phyloP scores from a whole-genome alignment of 2,888 invertebrate species.

The Papilio gigon region DNA sequence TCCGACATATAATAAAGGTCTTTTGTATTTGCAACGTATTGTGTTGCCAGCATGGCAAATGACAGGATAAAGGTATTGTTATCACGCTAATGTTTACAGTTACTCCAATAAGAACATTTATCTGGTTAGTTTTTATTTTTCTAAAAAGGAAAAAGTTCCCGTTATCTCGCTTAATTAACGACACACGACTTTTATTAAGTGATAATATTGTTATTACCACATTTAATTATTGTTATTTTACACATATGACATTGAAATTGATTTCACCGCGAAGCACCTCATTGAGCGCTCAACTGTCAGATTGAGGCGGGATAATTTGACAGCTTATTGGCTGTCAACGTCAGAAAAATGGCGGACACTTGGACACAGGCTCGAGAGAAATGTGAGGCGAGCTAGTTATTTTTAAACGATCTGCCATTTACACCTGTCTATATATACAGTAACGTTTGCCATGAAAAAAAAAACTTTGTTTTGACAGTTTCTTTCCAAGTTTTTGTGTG shows the following conservation, averaged over 20 bases:
- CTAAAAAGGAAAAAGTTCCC: no score
- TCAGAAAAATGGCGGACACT: slow-evolving; percentile 39
- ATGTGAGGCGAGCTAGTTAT: slow-evolving; percentile 12
- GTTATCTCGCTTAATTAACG: no score
- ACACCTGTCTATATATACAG: neutral
- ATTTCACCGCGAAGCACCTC: slow-evolving; percentile 28
- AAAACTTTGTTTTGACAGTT: no score
- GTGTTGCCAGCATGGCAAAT: neutral
- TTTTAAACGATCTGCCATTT: neutral
- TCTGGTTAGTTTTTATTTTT: no score
- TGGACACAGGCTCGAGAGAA: neutral
- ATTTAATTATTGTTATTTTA: slow-evolving; percentile 5
- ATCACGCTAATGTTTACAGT: neutral
- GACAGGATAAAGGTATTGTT: neutral
- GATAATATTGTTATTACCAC: slow-evolving; percentile 24
- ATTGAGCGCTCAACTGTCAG: slow-evolving; percentile 32
- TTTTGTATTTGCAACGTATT: neutral
- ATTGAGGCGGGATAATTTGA: slow-evolving; percentile 52
- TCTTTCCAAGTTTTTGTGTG: neutral
- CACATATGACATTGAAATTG: slow-evolving; percentile 22
- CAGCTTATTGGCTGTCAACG: slow-evolving; percentile 42
- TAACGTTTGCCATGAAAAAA: no score
- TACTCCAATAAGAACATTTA: neutral
- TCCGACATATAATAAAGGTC: neutral
- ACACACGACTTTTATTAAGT: no score